A percentile compares a stretch with the other conserved stretches of the same genome.
Conservation (phyloP, 2,888 invertebrate species). For the Lasioglossum oenotherae region DNA sequence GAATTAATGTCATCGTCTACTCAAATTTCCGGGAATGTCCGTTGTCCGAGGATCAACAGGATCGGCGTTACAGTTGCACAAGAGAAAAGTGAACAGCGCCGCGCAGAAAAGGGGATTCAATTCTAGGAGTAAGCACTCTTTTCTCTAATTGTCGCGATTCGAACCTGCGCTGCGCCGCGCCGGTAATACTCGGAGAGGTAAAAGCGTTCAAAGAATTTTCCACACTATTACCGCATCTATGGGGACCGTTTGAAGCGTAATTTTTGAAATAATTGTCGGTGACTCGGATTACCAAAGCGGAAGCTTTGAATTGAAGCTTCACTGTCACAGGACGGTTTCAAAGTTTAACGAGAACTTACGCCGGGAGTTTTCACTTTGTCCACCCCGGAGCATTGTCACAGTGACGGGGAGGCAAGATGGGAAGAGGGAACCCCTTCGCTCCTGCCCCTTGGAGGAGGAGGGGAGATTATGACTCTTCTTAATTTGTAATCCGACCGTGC, state of each 20-base stretch:
- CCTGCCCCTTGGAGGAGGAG: not conserved
- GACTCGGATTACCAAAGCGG: constrained; percentile 17
- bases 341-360: constrained; percentile 20
- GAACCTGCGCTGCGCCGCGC: not conserved
- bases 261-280: not conserved
- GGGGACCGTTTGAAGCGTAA: not conserved
- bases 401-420: constrained; percentile 35
- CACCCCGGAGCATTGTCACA: constrained; percentile 20
- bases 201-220: not conserved
- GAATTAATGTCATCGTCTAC: too few species aligned
- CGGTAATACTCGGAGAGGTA: not conserved
- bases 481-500: constrained; percentile 63
- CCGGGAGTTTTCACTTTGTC: constrained; percentile 36
- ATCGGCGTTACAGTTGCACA: not conserved
- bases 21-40: too few species aligned
- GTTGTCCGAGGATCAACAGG: not conserved
- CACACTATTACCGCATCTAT: not conserved
- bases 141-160: not conserved
- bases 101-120: not conserved
- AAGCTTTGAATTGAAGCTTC: not conserved
- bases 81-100: not conserved
- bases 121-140: not conserved
- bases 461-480: constrained; percentile 60
- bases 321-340: not conserved
- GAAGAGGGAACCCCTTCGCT: too few species aligned